Base-by-base conservation (phyloP, 2,888 invertebrate species). In the Metellina segmentata region DNA sequence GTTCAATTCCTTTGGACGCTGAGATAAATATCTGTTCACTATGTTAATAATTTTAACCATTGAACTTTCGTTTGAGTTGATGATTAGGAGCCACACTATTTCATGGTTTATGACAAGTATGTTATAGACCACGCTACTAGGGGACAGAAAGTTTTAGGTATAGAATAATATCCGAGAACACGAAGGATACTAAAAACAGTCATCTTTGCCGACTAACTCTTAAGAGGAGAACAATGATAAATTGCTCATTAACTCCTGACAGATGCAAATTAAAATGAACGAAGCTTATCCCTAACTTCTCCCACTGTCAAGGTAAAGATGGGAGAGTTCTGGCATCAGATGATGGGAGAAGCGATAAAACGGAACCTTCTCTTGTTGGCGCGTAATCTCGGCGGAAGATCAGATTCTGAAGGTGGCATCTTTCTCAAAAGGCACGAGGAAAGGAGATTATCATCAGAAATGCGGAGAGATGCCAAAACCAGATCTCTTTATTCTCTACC, bases 401-500 rank as follows among this genome's bases (percentile, higher is more conserved):
- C 86, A 16, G 9, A n/a, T 49, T 71, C 52, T 78, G 13, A 71
- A 78, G 86, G 61, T 86, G 71, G 86, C 70, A 49, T 53, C 20
- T 51, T 48, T 19, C 78, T 52, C 69, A 8, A 19, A 53, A 34
- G 20, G 20, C 86, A 79, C 78, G 78, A 86, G 83, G 16, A 13
- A 74, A 7, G 11, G 19, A 69, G 87, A 88, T 88, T 71, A 74
- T 16, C 72, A 88, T 88, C 79, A 71, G 71, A 71, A 53, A 53
- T 51, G 87, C 72, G 81, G 53, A 72, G 51, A 53, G 79, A 74
- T 79, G 87, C 72, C 61, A 72, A 72, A 52, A 81, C 51, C 13
- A 78, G 78, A 86, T 86, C 86, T 85, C 78, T 88, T 85, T 77
- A 85, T 85, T 77, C 87, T 52, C 81, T 11, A 70, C 20, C 74